phyloP scores from a whole-genome alignment of 2,888 invertebrate species.

The Mermis nigrescens region DNA sequence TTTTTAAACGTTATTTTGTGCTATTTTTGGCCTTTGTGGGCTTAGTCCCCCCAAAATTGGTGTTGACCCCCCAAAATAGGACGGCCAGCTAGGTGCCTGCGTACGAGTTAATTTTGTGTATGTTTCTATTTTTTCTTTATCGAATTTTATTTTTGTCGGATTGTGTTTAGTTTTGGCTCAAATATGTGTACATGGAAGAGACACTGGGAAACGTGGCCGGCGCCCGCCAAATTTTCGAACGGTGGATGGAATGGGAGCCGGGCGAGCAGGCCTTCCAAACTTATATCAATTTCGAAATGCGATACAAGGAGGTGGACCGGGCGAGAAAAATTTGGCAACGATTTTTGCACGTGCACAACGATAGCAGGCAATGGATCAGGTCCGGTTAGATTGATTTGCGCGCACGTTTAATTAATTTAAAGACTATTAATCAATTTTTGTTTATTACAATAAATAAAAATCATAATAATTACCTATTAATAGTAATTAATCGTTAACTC shows the following conservation, averaged over 20 bases:
- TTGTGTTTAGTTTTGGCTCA: conserved; percentile 99
- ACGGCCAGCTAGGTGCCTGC: too few species aligned
- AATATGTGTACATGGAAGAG: conserved; percentile 99
- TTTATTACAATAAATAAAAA: too few species aligned
- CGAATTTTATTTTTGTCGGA: not conserved
- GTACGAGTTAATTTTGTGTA: too few species aligned
- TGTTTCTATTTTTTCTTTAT: not conserved
- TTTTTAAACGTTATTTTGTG: too few species aligned
- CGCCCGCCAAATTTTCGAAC: conserved; percentile 57
- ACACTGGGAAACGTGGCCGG: conserved; percentile 90
- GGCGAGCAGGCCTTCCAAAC: conserved; percentile 99
- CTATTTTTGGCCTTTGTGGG: too few species aligned
- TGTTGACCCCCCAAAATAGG: too few species aligned
- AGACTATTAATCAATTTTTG: too few species aligned
- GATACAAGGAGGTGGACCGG: conserved; percentile 84
- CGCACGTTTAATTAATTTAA: too few species aligned
- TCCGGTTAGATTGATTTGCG: too few species aligned
- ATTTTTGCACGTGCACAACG: conserved; percentile 74
- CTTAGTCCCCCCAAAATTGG: too few species aligned
- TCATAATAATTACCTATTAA: too few species aligned
- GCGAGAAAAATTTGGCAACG: conserved; percentile 79
- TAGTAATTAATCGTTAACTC: too few species aligned
- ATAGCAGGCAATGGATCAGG: conserved; percentile 83
- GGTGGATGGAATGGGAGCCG: conserved; percentile 99
- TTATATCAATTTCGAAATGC: conserved; percentile 90